Percentiles rank a stretch among this genome's conserved stretches.
Conservation (phyloP, 2,888 invertebrate species). For the Drosophila monieri region DNA sequence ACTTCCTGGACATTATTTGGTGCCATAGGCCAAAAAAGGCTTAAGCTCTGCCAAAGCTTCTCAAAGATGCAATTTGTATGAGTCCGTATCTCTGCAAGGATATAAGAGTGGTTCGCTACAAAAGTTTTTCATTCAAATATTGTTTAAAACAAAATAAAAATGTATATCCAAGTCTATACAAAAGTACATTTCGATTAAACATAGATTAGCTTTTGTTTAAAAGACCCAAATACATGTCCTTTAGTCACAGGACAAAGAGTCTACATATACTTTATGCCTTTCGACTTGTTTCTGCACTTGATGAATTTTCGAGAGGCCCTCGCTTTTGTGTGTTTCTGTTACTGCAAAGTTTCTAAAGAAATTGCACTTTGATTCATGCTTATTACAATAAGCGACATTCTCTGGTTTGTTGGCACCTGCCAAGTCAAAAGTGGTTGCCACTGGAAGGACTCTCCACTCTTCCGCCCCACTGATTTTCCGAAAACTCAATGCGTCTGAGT, state of each 20-base stretch:
- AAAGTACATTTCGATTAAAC: neutral
- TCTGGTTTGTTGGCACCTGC: constrained; percentile 60
- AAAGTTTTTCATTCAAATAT: constrained; percentile 2
- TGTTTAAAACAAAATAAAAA: no score
- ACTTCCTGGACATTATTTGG: constrained; percentile 78
- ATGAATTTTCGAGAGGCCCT: constrained; percentile 41
- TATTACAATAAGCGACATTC: constrained; percentile 66
- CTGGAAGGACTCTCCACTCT: constrained; percentile 34
- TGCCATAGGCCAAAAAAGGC: constrained; percentile 75
- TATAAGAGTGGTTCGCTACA: neutral
- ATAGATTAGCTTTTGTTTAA: neutral
- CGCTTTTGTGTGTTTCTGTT: constrained; percentile 27
- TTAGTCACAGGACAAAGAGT: no score
- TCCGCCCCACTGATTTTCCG: constrained; percentile 2
- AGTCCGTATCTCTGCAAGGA: constrained; percentile 36
- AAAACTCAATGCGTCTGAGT: constrained; percentile 40
- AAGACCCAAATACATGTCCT: neutral
- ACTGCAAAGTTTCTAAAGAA: constrained; percentile 60
- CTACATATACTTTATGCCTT: neutral
- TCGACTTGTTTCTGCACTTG: neutral
- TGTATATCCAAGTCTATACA: no score
- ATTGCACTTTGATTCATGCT: constrained; percentile 72
- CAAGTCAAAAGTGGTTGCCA: constrained; percentile 59
- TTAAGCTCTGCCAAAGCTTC: constrained; percentile 56
- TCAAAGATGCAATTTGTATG: constrained; percentile 50